Evolutionary conservation across 2,888 invertebrate species (phyloP).

Genomic region (Sesia bembeciformis): DNA sequence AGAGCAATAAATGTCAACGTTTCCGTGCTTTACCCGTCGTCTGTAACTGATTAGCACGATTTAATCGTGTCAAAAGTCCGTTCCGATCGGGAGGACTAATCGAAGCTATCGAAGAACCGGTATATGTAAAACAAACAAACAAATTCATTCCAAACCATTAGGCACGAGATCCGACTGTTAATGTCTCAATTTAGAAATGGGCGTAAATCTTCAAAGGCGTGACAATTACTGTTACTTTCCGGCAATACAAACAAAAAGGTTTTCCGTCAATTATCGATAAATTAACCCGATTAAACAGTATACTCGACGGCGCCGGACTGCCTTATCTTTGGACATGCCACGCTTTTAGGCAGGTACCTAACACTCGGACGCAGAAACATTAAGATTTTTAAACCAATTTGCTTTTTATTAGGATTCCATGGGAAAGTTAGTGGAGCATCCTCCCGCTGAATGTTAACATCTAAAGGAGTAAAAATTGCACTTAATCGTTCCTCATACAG

Average conservation of each 20-base stretch:
- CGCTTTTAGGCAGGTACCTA: slow-evolving; percentile 70
- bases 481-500: too few relatives aligned
- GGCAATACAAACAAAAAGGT: slow-evolving; percentile 73
- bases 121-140: slow-evolving; percentile 62
- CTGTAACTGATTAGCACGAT: slow-evolving; percentile 11
- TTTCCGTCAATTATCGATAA: slow-evolving; percentile 75
- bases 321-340: slow-evolving; percentile 68
- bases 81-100: slow-evolving; percentile 24
- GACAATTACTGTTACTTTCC: slow-evolving; percentile 75
- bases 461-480: too few relatives aligned
- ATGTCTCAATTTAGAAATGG: slow-evolving; percentile 74
- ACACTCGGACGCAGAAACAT: slow-evolving; percentile 46
- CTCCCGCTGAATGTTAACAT: not conserved
- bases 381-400: slow-evolving; percentile 61
- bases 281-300: slow-evolving; percentile 73
- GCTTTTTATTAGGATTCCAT: slow-evolving; percentile 55
- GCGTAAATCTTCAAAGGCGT: slow-evolving; percentile 75
- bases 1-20: slow-evolving; percentile 9
- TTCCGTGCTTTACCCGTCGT: slow-evolving; percentile 5
- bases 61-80: slow-evolving; percentile 37
- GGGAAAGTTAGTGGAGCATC: slow-evolving; percentile 10
- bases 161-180: slow-evolving; percentile 72
- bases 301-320: slow-evolving; percentile 65
- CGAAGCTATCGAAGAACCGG: slow-evolving; percentile 55
- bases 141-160: slow-evolving; percentile 73